Conservation (phyloP, 2,113 vertebrate genomes). For the Condylura cristata region DNA sequence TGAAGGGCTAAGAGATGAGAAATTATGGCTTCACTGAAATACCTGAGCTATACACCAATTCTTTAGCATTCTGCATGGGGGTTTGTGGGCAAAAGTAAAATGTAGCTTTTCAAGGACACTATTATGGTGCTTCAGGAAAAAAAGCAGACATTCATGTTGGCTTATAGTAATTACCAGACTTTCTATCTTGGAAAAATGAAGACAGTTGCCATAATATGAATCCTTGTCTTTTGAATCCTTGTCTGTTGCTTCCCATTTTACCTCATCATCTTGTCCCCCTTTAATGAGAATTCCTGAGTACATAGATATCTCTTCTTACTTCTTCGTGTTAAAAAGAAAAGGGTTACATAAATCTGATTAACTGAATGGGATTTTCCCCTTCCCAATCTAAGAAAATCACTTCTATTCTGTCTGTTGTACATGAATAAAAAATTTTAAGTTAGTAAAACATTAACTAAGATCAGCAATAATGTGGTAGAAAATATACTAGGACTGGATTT, state of each 20-base stretch:
- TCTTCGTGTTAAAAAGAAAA: neutral
- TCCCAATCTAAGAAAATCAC: neutral
- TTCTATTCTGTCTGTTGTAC: neutral
- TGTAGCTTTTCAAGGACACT: neutral
- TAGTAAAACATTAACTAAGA: neutral
- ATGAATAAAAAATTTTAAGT: neutral
- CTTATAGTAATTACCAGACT: neutral
- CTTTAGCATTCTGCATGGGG: neutral
- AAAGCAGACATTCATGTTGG: neutral
- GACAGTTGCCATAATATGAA: neutral
- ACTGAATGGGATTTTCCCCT: neutral
- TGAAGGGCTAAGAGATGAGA: constrained; percentile 78
- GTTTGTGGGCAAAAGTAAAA: constrained; percentile 31
- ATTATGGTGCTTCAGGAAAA: neutral
- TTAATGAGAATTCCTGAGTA: neutral
- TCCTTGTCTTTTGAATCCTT: neutral
- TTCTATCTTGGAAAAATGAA: neutral
- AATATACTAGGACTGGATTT: neutral
- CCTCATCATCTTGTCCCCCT: neutral
- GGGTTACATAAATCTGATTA: neutral
- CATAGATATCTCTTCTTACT: neutral
- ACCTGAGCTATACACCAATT: neutral
- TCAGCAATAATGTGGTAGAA: neutral
- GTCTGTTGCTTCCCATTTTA: neutral
- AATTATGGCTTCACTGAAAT: constrained; percentile 76